Percentiles rank a stretch among this genome's conserved stretches.
Evolutionary conservation across 1,140 invertebrate genomes (phyloP).

Genomic region (Hycleus phaleratus): DNA sequence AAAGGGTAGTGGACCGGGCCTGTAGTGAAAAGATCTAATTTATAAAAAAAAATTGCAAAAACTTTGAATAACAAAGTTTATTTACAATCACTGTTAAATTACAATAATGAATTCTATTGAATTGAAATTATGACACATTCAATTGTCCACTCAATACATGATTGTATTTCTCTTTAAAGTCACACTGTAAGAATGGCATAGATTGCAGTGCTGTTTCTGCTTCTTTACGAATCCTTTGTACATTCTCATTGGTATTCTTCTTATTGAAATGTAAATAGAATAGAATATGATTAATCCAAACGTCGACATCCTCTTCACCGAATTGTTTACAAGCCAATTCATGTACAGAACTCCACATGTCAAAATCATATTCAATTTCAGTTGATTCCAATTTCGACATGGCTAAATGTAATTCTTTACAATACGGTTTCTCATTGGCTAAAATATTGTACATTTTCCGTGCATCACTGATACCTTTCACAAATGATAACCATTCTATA

Average conservation of each 20-base stretch:
- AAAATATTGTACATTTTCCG: slow-evolving; percentile 6
- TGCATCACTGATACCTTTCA: slow-evolving; percentile 17
- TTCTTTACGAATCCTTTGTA: too few species aligned
- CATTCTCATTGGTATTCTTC: neutral
- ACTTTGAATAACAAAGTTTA: too few species aligned
- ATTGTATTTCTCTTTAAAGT: too few species aligned
- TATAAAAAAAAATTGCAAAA: too few species aligned
- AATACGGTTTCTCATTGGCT: slow-evolving; percentile 5
- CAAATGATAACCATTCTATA: slow-evolving; percentile 24
- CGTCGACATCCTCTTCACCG: slow-evolving; percentile 44
- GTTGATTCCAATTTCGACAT: slow-evolving; percentile 40
- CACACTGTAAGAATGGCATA: too few species aligned
- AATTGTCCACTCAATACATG: too few species aligned
- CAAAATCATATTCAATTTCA: slow-evolving; percentile 38
- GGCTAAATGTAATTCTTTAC: slow-evolving; percentile 7
- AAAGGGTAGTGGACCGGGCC: too few species aligned
- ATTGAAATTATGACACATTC: too few species aligned
- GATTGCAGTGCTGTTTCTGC: too few species aligned
- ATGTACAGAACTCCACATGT: slow-evolving; percentile 39
- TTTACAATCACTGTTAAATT: too few species aligned
- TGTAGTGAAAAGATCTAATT: too few species aligned
- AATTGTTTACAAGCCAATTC: slow-evolving; percentile 45
- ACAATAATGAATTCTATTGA: too few species aligned
- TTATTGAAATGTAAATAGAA: slow-evolving; percentile 34
- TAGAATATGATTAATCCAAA: slow-evolving; percentile 53